Percentiles rank a stretch among this genome's conserved stretches.
These are phyloP conservation scores for Acanthosoma haemorrhoidale DNA, from an alignment of 2,888 invertebrate genomes.

Conservation along the genomic window DNA sequence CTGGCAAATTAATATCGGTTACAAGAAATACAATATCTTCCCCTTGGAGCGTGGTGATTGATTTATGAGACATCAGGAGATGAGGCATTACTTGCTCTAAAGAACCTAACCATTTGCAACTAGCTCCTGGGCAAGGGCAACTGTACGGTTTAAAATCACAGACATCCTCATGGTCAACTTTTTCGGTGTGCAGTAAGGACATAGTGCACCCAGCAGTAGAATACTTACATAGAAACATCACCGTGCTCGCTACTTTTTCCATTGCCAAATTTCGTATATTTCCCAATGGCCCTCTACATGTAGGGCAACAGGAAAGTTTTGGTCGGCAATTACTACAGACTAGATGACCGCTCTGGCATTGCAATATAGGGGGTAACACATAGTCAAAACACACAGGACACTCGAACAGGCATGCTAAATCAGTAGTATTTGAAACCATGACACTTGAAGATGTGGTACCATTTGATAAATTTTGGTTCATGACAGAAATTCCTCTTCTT, in stretches of 20 bases:
- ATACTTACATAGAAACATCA: slow-evolving; percentile 99
- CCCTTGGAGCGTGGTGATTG: slow-evolving; percentile 95
- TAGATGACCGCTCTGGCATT: slow-evolving; percentile 97
- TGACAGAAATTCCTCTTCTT: neutral
- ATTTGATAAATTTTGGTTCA: slow-evolving; percentile 3
- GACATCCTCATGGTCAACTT: slow-evolving; percentile 95
- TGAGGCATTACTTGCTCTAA: slow-evolving; percentile 98
- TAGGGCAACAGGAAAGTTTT: slow-evolving; percentile 95
- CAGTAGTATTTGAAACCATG: slow-evolving; percentile 53
- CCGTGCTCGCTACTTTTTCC: slow-evolving; percentile 98
- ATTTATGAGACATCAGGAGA: slow-evolving; percentile 93
- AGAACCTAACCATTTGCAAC: slow-evolving; percentile 98
- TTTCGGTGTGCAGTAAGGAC: slow-evolving; percentile 91
- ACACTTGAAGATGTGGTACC: slow-evolving; percentile 7
- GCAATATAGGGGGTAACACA: slow-evolving; percentile 96
- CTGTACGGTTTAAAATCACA: slow-evolving; percentile 98
- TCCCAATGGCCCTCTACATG: slow-evolving; percentile 91
- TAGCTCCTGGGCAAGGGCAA: slow-evolving; percentile 99
- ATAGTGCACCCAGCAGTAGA: slow-evolving; percentile 90
- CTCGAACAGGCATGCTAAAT: slow-evolving; percentile 85
- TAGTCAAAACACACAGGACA: slow-evolving; percentile 99
- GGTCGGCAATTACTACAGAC: slow-evolving; percentile 97
- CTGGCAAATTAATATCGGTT: slow-evolving; percentile 98
- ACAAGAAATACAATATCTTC: slow-evolving; percentile 99
- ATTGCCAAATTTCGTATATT: slow-evolving; percentile 98